Conservation (phyloP, 2,888 invertebrate species). For the Bembecia ichneumoniformis region DNA sequence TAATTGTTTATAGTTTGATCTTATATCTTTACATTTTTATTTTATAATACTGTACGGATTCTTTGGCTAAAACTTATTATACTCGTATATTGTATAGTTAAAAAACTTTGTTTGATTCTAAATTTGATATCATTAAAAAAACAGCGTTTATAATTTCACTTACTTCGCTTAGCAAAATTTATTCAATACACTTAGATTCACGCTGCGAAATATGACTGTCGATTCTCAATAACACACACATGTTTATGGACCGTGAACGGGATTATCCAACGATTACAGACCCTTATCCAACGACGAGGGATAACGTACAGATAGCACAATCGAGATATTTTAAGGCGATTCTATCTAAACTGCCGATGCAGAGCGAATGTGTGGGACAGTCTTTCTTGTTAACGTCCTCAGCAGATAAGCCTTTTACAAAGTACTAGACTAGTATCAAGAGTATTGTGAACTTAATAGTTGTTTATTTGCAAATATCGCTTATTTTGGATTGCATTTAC, state of each 20-base stretch:
- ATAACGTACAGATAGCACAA: constrained; percentile 34
- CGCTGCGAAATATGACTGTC: constrained; percentile 7
- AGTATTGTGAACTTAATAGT: background rate
- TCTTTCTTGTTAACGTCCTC: constrained; percentile 45
- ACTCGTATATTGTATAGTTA: too few relatives aligned
- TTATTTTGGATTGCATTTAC: background rate
- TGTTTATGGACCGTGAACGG: constrained; percentile 28
- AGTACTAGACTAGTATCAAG: background rate
- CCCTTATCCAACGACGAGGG: constrained; percentile 32
- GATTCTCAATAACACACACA: constrained; percentile 17
- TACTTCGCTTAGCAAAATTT: constrained; percentile 6
- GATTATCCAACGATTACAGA: constrained; percentile 42
- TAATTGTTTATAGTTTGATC: too few relatives aligned
- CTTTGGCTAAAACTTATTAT: too few relatives aligned
- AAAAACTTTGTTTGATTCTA: too few relatives aligned
- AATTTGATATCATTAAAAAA: too few relatives aligned
- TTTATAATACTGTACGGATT: too few relatives aligned
- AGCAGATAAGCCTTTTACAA: background rate
- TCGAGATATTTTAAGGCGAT: constrained; percentile 40
- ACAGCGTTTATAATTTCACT: background rate
- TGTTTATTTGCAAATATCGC: background rate
- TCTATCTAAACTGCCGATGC: constrained; percentile 44
- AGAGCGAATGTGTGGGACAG: constrained; percentile 38
- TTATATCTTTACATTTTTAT: too few relatives aligned
- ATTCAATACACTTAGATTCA: constrained; percentile 4